Base-by-base conservation (phyloP, 2,888 invertebrate genomes). In the Phaedon cochleariae region DNA sequence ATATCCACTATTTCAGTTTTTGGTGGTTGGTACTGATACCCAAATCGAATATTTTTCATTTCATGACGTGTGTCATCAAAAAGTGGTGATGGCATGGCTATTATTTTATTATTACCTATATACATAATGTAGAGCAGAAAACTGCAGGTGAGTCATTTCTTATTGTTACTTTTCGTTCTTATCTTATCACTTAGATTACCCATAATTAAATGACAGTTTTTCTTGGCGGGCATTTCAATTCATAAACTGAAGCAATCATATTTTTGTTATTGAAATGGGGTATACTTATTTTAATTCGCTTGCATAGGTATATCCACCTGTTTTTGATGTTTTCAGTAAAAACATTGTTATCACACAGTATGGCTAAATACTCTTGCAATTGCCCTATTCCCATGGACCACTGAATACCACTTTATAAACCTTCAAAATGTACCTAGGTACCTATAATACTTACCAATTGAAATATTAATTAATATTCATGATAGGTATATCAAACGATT, bases 111-210 rank as follows among this genome's bases (percentile, higher is more conserved):
- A 71, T 76, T 74, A 74, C 73, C 73, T 74, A 75, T 73, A 73
- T 72, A 72, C 70, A 70, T 70, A 71, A 72, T 71, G 69, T 58
- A 68, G n/a, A 68, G 53, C 75, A 74, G 74, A 76, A 76, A 76
- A 71, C 74, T 74, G 63, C 73, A 77, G 77, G 78, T 79, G 63
- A 76, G 75, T 73, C 61, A 49, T n/a, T n/a, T n/a, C 59, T 71
- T 73, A 70, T 70, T 62, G 55, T 15, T 65, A 59, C 67, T 52
- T 53, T 62, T 62, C 54, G 17, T 51, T 59, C 54, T 68, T 67
- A 67, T 65, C 65, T 70, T 70, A 70, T 70, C 70, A 68, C 62
- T 64, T 26, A 49, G 53, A 54, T 62, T 53, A 12, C 41, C 48
- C 54, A 46, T 41, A 26, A 60, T 46, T 60, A 52, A 54, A 49